phyloP scores from a whole-genome alignment of 2,888 invertebrate genomes.

The Matsumyia berberina region DNA sequence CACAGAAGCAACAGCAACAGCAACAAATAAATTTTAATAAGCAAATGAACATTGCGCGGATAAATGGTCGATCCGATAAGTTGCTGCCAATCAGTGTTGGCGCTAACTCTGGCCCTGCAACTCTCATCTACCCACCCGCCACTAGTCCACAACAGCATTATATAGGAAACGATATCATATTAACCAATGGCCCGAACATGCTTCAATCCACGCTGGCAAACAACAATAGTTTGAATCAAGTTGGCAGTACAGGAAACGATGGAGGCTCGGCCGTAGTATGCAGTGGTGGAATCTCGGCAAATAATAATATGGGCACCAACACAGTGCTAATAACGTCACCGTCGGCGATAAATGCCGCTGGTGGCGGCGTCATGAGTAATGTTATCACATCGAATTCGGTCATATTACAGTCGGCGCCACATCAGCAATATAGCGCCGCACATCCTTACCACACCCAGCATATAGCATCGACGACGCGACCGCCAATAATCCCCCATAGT shows the following conservation, averaged over 20 bases:
- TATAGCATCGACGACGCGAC: constrained; percentile 79
- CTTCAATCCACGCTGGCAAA: constrained; percentile 78
- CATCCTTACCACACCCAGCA: constrained; percentile 82
- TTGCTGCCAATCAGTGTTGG: constrained; percentile 79
- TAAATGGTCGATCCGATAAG: constrained; percentile 82
- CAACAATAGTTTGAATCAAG: constrained; percentile 76
- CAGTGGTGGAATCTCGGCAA: constrained; percentile 58
- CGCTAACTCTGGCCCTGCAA: constrained; percentile 74
- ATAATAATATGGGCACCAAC: constrained; percentile 78
- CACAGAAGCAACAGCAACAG: constrained; percentile 77
- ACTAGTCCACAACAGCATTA: constrained; percentile 77
- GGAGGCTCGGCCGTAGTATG: constrained; percentile 62
- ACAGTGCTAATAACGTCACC: constrained; percentile 82
- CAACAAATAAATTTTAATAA: constrained; percentile 82
- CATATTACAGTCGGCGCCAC: constrained; percentile 79
- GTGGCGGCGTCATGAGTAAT: constrained; percentile 78
- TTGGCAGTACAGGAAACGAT: constrained; percentile 57
- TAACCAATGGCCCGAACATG: constrained; percentile 75
- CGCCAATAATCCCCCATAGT: constrained; percentile 81
- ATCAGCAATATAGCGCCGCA: constrained; percentile 80
- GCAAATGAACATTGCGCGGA: constrained; percentile 81
- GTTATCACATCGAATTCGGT: constrained; percentile 80
- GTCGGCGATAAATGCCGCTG: constrained; percentile 78
- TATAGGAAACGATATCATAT: constrained; percentile 78
- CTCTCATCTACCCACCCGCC: constrained; percentile 73